Evolutionary conservation across 2,797 vertebrate genomes (phyloP), one percentile per base, ranked within the genome.

Genomic region (Hoplostethus mediterraneus): DNA sequence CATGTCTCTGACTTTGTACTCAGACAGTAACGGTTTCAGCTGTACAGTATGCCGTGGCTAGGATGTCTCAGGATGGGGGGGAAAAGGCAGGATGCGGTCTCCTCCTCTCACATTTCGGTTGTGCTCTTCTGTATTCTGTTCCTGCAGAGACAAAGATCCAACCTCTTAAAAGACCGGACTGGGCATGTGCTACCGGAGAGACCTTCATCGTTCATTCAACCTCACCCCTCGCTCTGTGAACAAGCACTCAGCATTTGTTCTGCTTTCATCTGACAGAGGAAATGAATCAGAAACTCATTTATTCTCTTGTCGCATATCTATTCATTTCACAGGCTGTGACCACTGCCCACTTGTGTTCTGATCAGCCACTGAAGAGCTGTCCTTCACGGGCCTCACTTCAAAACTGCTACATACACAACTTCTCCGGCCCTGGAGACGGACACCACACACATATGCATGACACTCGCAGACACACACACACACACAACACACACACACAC

Each of bases 211-310:
- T 80, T 79, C 65, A 67, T 45, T 64, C 75, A 58, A 60, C 73
- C 56, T 70, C 55, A 63, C 77, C 54, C 71, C 76, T 49, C 48
- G 53, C 48, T 55, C 70, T 62, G 54, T 63, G 82, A 84, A 79
- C 80, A 75, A 77, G 77, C 85, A 72, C 83, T 87, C 81, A 85
- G 75, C 86, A 62, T 81, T 88, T 75, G 77, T 77, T 80, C 82
- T 76, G 74, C 85, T 86, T 87, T 87, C 84, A 79, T 87, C 84
- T 84, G 81, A 91, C 89, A 79, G 86, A 89, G 83, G 84, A 92
- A 90, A 91, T 89, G 63, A 91, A 91, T 91, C 86, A 89, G 82
- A 90, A 90, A 89, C 82, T 89, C 81, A 81, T 91, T 88, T 88
- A 87, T 88, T 87, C 77, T 85, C 73, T 77, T 48, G 63, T 83